These are phyloP conservation scores for Spermophilus dauricus DNA, from an alignment of 2,113 vertebrate species.

Conservation along the genomic window DNA sequence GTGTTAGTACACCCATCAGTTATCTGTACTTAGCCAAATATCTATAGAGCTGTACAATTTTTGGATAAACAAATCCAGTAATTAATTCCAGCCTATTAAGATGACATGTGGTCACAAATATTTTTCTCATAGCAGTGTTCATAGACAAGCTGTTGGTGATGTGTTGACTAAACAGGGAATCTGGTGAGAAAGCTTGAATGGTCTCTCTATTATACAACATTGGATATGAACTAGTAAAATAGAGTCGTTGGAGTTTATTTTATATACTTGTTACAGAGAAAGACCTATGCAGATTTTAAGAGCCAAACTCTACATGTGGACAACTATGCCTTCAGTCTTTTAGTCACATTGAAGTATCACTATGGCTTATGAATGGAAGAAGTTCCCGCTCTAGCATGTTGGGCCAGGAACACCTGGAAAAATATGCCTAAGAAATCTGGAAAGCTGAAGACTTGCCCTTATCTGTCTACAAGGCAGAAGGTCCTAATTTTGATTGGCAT, in stretches of 20 bases:
- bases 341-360: not conserved
- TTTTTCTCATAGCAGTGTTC: constrained; percentile 35
- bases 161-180: not conserved
- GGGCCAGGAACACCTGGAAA: constrained; percentile 6
- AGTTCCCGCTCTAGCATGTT: not conserved
- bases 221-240: not conserved
- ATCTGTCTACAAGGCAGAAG: not conserved
- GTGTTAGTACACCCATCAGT: not conserved
- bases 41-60: not conserved
- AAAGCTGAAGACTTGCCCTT: not conserved
- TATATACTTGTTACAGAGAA: not conserved
- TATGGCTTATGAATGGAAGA: not conserved
- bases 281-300: not conserved
- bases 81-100: constrained; percentile 35
- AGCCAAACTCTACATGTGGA: not conserved
- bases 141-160: constrained; percentile 32
- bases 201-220: not conserved
- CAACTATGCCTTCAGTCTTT: not conserved
- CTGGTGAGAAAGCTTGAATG: constrained; percentile 16
- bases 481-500: not conserved
- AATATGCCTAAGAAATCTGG: not conserved
- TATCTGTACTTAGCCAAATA: constrained; percentile 7
- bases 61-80: constrained; percentile 26
- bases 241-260: not conserved
- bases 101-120: not conserved